Percentiles rank a stretch among this genome's conserved stretches.
phyloP scores from a whole-genome alignment of 2,113 vertebrate species.

The Cepphus grylle region DNA sequence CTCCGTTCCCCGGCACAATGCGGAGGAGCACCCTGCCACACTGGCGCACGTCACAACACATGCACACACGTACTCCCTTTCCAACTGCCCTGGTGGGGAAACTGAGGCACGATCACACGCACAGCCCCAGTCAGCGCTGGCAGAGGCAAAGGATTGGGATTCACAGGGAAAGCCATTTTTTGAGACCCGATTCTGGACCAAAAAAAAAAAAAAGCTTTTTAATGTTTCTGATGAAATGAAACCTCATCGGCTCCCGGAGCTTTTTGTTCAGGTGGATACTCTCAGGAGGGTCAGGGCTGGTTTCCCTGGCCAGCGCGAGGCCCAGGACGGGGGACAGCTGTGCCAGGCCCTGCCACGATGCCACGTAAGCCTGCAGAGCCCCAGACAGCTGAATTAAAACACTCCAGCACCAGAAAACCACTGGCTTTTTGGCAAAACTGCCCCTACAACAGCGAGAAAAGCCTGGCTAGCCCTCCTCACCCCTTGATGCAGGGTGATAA shows the following conservation, averaged over 20 bases:
- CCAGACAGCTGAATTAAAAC: neutral
- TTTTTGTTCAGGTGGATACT: neutral
- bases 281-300: neutral
- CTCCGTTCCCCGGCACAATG: fast-evolving
- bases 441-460: neutral
- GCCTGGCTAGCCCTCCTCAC: neutral
- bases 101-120: neutral
- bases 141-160: neutral
- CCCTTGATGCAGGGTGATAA: no score
- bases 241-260: neutral
- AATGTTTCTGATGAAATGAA: neutral
- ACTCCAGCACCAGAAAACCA: neutral
- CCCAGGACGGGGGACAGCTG: fast-evolving
- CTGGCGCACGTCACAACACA: neutral
- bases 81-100: neutral
- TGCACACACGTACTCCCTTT: fast-evolving
- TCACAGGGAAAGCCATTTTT: neutral
- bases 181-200: neutral
- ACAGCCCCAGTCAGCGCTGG: no score
- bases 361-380: neutral
- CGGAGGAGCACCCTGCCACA: neutral
- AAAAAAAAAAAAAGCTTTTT: neutral
- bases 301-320: fast-evolving
- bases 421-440: fast-evolving
- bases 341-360: neutral